Evolutionary conservation across 2,888 invertebrate genomes (phyloP).

Genomic region (Cheilosia soror): DNA sequence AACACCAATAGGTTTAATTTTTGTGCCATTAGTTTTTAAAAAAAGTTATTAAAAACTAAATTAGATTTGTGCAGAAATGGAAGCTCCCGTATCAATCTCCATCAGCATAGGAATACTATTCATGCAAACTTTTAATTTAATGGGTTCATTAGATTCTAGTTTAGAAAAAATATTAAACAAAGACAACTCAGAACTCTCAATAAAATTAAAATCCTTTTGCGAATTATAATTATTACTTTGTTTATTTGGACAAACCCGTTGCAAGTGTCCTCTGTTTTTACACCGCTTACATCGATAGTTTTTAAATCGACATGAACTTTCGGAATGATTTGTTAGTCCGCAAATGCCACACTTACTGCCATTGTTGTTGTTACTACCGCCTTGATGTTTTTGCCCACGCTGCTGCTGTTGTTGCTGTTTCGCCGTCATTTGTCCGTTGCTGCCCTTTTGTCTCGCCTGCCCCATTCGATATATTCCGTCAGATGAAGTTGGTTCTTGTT

Average conservation of each 20-base stretch:
- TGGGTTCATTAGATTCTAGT: slow-evolving; percentile 44
- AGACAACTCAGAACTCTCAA: slow-evolving; percentile 53
- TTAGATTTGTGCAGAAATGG: slow-evolving; percentile 46
- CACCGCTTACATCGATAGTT: slow-evolving; percentile 60
- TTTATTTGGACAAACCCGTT: slow-evolving; percentile 58
- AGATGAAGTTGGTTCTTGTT: slow-evolving; percentile 11
- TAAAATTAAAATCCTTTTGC: slow-evolving; percentile 13
- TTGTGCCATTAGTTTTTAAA: slow-evolving; percentile 55
- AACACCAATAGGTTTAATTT: slow-evolving; percentile 51
- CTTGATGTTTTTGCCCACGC: slow-evolving; percentile 12
- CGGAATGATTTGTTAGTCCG: slow-evolving; percentile 51
- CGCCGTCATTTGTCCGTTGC: background rate
- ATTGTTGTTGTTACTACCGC: slow-evolving; percentile 9
- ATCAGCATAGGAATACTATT: slow-evolving; percentile 46
- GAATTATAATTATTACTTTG: background rate
- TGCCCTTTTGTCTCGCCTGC: slow-evolving; percentile 12
- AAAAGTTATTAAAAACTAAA: slow-evolving; percentile 47
- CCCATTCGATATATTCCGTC: slow-evolving; percentile 19
- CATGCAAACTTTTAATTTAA: slow-evolving; percentile 42
- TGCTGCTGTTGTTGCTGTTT: slow-evolving; percentile 20
- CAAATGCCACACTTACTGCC: slow-evolving; percentile 52
- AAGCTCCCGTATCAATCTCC: slow-evolving; percentile 70
- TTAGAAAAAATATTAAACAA: slow-evolving; percentile 52
- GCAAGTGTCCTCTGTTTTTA: slow-evolving; percentile 64
- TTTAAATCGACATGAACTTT: slow-evolving; percentile 50